Base-by-base conservation (phyloP, 37 sponge, comb jelly and placozoan genomes). In the Spongilla lacustris region DNA sequence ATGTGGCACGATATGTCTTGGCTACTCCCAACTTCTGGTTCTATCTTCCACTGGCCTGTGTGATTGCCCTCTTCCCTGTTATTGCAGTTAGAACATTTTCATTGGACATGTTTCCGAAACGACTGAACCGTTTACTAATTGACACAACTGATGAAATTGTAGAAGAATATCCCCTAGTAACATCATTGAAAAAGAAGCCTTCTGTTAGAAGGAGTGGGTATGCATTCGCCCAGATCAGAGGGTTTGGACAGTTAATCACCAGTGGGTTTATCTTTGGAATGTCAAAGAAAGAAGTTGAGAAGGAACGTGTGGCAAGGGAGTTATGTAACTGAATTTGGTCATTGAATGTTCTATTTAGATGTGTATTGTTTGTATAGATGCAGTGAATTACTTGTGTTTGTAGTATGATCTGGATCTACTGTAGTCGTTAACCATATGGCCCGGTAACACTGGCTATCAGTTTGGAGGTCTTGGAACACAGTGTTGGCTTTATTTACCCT, bases 181-280 rank as follows among this genome's bases (percentile, higher is more conserved):
- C 12, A 17, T 19, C 14, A 10, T 1, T 58, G 58, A 17, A 17
- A 17, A 58, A 17, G 11, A 17, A 6, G 14, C 21, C 58, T 58
- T 35, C 75, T 21, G 24, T 74, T 10, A 31, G 28, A 13, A 73
- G 90, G 1, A 93, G 85, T 50, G 96, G 98, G 3, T 97, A 93
- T 70, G 98, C 98, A 27, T 97, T 95, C 66, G 70, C 98, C n/a
- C 93, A 93, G 27, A 76, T 82, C 21, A 82, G 70, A 34, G 95
- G 98, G 19, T 92, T 86, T 88, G 98, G 90, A 10, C 72, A 77
- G 2, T 27, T 95, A 69, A 93, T 97, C 34, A 79, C 78, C 5
- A 68, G 85, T 8, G 98, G 98, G 36, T 68, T 78, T 2, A 74
- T 72, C n/a, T 88, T 94, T 50, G 84, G 84, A 21, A 32, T 75